These are phyloP conservation scores for Paraplagusia blochii DNA, from an alignment of 2,113 vertebrate species.

Conservation along the genomic window DNA sequence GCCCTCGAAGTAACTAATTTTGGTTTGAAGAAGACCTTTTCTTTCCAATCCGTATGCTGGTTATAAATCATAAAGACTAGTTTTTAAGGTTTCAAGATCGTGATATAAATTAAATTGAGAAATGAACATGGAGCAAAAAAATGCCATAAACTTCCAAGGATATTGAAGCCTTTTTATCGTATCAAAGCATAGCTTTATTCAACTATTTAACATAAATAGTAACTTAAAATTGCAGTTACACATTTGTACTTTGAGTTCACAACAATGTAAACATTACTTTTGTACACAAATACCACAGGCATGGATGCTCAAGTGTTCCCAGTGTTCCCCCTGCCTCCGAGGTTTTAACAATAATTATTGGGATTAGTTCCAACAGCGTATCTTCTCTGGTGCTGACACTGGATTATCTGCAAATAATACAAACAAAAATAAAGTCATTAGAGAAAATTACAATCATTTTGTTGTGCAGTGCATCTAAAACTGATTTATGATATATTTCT, in stretches of 20 bases:
- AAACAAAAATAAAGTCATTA: neutral
- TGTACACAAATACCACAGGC: slow-evolving; percentile 21
- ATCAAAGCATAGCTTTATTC: slow-evolving; percentile 14
- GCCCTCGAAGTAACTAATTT: too few species aligned
- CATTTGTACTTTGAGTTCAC: slow-evolving; percentile 34
- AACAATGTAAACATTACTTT: slow-evolving; percentile 49
- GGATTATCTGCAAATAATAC: slow-evolving; percentile 20
- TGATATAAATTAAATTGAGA: too few species aligned
- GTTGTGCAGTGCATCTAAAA: too few species aligned
- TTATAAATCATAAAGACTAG: too few species aligned
- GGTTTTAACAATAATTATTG: neutral
- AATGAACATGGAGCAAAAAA: too few species aligned
- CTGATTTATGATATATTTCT: too few species aligned
- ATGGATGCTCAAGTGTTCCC: slow-evolving; percentile 4
- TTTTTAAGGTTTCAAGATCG: too few species aligned
- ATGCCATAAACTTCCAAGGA: too few species aligned
- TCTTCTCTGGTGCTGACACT: slow-evolving; percentile 15
- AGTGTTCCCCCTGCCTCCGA: neutral
- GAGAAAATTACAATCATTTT: too few species aligned
- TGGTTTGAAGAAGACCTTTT: too few species aligned
- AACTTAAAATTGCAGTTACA: slow-evolving; percentile 15
- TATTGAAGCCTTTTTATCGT: too few species aligned
- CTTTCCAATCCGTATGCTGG: too few species aligned
- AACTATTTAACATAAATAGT: slow-evolving; percentile 38
- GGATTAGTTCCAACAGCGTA: neutral